These are phyloP conservation scores for Ibidorhyncha struthersii DNA, from an alignment of 2,113 vertebrate genomes.

Conservation along the genomic window DNA sequence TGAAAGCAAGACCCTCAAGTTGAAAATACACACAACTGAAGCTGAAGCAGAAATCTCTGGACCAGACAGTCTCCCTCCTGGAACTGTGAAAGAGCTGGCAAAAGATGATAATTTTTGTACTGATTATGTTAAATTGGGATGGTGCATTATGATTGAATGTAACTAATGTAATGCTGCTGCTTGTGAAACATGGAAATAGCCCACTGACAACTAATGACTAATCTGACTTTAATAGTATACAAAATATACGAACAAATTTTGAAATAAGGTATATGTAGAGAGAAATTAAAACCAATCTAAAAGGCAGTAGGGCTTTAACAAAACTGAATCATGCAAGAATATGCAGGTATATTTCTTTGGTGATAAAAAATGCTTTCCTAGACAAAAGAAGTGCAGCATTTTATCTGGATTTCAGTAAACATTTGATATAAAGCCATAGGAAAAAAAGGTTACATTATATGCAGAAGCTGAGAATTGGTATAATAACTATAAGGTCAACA, in stretches of 20 bases:
- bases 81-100: background rate
- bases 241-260: background rate
- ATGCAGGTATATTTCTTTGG: background rate
- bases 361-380: background rate
- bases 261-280: background rate
- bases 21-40: background rate
- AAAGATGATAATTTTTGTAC: background rate
- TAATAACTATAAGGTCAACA: background rate
- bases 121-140: background rate
- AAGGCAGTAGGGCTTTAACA: background rate
- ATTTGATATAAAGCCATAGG: background rate
- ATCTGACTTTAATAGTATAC: background rate
- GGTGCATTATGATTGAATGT: fast-evolving
- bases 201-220: background rate
- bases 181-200: background rate
- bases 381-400: background rate
- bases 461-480: background rate
- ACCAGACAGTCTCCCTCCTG: background rate
- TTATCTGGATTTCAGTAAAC: background rate
- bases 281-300: background rate
- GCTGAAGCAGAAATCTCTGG: background rate
- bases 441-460: background rate
- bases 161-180: background rate
- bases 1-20: background rate
- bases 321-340: background rate